Base-by-base conservation (phyloP, 2,797 vertebrate species). In the Florisuga fusca region DNA sequence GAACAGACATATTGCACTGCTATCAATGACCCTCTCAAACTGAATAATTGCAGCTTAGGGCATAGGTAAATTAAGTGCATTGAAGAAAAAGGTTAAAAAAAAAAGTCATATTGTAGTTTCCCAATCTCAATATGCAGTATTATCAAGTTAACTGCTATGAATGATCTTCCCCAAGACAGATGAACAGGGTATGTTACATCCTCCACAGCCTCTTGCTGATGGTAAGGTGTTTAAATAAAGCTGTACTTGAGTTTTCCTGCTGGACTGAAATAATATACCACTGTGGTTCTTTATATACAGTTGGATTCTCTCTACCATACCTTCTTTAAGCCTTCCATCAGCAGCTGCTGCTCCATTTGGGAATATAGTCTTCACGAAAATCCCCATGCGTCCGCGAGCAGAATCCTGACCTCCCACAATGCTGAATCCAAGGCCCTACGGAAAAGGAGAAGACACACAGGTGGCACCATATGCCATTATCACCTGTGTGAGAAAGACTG, bases 291-390 rank as follows among this genome's bases (percentile, higher is more conserved):
- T 74, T 25, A 69, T 7, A 51, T 20, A 22, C 12, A 43, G 19
- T 20, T 82, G 46, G 29, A 73, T 61, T 84, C 54, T 66, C 33
- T 62, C 41, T 92, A 31, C 66, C 72, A 7, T 97, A 98, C 98
- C 99, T 97, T 99, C 99, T 97, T 99, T 99, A 62, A 99, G 98
- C 73, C 99, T 98, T 92, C 99, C 99, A 50, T 99, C 99, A 68
- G 99, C 99, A 29, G 99, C 99, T 0, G 99, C 99, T 38, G 99
- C 99, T 96, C 99, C 99, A 22, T 98, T 99, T 78, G 98, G 98
- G 89, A 99, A 99, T 97, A 99, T 99, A 4, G 99, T 99, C 97
- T 99, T 99, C 93, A 99, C 99, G 84, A 99, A 99, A 97, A 99
- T 99, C 25, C 99, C 99, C 99, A 99, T 99, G 89, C 99, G 98